Evolutionary conservation across 2,113 vertebrate genomes (phyloP), one percentile per base, ranked within the genome.

Genomic region (Phalacrocorax aristotelis): DNA sequence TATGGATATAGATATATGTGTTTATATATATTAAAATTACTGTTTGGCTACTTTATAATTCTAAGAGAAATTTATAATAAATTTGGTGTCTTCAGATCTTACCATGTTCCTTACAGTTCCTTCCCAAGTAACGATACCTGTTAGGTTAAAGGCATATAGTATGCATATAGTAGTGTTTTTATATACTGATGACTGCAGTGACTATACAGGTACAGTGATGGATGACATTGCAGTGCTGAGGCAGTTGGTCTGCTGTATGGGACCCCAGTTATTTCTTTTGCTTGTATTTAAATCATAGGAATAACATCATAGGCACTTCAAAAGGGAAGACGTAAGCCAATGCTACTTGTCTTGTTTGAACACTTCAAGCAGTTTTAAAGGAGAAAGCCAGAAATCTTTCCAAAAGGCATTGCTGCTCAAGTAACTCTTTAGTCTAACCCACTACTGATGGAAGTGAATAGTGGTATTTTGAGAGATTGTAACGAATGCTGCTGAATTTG

Each of bases 261-360:
- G 30, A 46, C 44, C 7, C 10, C 51, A 30, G 19, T 9, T 22
- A 3, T 26, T 51, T 46, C 22, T 19, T 32, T 26, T 29, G 7
- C 44, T 85, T 40, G 40, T 61, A 68, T 82, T 93, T 93, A 60
- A 93, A 65, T 79, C 17, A 38, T 10, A 72, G 32, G 13, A 92
- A 85, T 83, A 87, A 71, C n/a, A 91, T 82, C 65, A 51, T 23
- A 76, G 15, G 52, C 27, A 65, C 84, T 96, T 97, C n/a, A 93
- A 95, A 92, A 80, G 69, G 65, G 95, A 91, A 83, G 70, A 78
- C 89, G 20, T 71, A 91, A 95, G 60, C 60, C 81, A 38, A 10
- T 48, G 29, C 62, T 70, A n/a, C 72, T 96, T 96, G 49, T 93
- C 34, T 83, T 75, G 22, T 93, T 86, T 89, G 74, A 95, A 79